Evolutionary conservation across 2,797 vertebrate species (phyloP), one percentile per base, ranked within the genome.

Genomic region (Xerus rutilus): DNA sequence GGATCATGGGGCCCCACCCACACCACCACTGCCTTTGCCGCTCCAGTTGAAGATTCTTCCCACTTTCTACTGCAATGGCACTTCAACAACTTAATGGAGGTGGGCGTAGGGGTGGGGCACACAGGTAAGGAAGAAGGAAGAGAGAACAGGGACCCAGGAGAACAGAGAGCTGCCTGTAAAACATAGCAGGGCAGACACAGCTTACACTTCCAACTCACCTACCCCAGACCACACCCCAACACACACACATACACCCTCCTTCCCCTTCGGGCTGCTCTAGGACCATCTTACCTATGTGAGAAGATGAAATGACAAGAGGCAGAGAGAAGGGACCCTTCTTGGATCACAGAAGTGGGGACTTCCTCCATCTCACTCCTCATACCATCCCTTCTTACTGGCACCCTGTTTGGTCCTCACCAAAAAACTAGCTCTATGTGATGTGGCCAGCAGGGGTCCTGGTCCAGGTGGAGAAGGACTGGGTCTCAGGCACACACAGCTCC

Each of bases 51-150:
- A 21, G 15, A 8, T 10, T 43, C n/a, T 23, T 15, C 23, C 35
- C 20, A 13, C 6, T 52, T 54, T 47, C 11, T 9, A 39, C 20
- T n/a, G 25, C 25, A 32, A 70, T 6, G 28, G 52, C 74, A 39
- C 15, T 25, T 62, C 59, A 62, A 39, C 83, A 88, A 23, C 28
- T 39, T 30, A 25, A 17, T 3, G 73, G 28, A 59, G 18, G 18
- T 47, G n/a, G 4, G 2, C 13, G 28, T 1, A 1, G 2, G 10
- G 72, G 12, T 4, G n/a, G n/a, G 2, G 7, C 28, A 28, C 15
- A 5, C 5, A 7, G 39, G 21, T 18, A 0, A 25, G 21, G 28
- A 18, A 59, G 87, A 86, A 23, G 54, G 30, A 18, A 54, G 35
- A 43, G 35, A 39, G 52, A 32, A 70, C 11, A 70, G 57, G 64